phyloP scores from a whole-genome alignment of 2,113 vertebrate species.

The Paradoxurus hermaphroditus region DNA sequence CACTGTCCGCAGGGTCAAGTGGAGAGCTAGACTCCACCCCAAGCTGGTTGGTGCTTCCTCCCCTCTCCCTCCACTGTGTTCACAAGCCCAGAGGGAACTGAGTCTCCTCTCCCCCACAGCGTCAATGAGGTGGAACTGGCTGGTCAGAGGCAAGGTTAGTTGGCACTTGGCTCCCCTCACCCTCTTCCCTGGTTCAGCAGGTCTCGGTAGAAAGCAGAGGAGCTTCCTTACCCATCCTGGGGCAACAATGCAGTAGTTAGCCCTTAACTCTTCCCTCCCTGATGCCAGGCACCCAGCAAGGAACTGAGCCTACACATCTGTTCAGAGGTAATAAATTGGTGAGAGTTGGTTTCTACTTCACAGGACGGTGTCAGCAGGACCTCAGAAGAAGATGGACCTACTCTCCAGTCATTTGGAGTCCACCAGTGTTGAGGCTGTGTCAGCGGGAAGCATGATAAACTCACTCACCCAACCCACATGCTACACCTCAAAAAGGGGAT shows the following conservation, averaged over 20 bases:
- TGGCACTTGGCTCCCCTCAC: too few relatives aligned
- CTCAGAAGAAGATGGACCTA: background rate
- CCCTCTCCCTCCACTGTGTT: background rate
- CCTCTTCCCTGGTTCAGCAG: background rate
- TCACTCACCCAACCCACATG: background rate
- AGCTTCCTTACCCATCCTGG: too few relatives aligned
- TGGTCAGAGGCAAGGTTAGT: background rate
- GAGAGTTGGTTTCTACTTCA: background rate
- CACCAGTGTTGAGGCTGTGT: fast-evolving
- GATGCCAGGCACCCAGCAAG: background rate
- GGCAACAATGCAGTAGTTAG: background rate
- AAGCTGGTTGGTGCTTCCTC: too few relatives aligned
- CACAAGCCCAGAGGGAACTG: background rate
- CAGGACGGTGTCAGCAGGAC: background rate
- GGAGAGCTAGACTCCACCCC: background rate
- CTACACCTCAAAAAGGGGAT: background rate
- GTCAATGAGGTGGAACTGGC: too few relatives aligned
- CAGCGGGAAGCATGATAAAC: background rate
- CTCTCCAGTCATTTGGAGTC: too few relatives aligned
- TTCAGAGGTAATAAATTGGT: background rate
- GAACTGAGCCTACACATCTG: background rate
- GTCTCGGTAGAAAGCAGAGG: background rate
- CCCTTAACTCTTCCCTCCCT: too few relatives aligned
- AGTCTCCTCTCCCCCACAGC: background rate
- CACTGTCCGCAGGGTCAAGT: too few relatives aligned